Evolutionary conservation across 2,797 vertebrate species (phyloP).

Genomic region (Aotus griseimembra): DNA sequence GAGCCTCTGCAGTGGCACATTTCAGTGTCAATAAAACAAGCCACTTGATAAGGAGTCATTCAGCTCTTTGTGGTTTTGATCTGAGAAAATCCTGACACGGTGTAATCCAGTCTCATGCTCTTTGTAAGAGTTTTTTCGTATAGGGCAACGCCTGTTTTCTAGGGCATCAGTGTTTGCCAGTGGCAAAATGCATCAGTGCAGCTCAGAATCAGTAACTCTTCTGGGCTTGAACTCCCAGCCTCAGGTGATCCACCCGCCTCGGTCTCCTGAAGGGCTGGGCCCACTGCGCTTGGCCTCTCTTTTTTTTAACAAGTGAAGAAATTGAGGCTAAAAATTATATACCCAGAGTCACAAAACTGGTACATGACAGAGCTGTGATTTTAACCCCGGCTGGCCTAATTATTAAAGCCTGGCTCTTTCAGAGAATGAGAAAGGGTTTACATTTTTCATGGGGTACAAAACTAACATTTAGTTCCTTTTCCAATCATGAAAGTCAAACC

Average conservation of each 20-base stretch:
- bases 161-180: background rate
- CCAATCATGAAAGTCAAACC: background rate
- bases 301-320: background rate
- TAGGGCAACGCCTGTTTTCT: background rate
- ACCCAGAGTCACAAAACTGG: background rate
- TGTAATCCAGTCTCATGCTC: background rate
- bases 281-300: background rate
- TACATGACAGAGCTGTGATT: background rate
- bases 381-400: background rate
- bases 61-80: background rate
- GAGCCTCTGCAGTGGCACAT: background rate
- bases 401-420: background rate
- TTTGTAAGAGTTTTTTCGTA: background rate
- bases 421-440: background rate
- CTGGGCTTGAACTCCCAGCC: too few relatives aligned
- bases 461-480: background rate
- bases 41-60: background rate
- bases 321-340: background rate
- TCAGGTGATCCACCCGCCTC: too few relatives aligned
- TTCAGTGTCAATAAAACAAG: background rate
- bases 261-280: too few relatives aligned
- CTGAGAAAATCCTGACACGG: background rate
- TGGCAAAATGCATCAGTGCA: background rate
- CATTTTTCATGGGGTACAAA: background rate
- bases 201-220: slow-evolving; percentile 6